phyloP scores from a whole-genome alignment of 1,140 invertebrate species.

The Agrilus planipennis region DNA sequence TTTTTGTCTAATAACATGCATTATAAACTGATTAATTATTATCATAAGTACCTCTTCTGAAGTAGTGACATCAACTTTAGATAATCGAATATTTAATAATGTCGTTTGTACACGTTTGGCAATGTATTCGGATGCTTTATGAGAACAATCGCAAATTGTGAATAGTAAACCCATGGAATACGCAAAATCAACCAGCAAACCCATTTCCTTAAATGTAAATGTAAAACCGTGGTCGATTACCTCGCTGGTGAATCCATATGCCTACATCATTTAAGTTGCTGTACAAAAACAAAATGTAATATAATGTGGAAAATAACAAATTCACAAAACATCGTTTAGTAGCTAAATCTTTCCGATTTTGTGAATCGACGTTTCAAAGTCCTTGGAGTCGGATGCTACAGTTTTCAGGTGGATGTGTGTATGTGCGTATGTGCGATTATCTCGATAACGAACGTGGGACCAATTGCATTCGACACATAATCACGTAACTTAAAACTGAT shows the following conservation, averaged over 20 bases:
- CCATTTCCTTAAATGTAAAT: slow-evolving; percentile 48
- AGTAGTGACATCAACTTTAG: slow-evolving; percentile 38
- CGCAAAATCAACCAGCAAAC: slow-evolving; percentile 44
- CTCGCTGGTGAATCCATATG: slow-evolving; percentile 47
- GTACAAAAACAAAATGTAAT: too few relatives aligned
- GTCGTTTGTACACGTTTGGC: slow-evolving; percentile 39
- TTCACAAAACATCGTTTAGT: too few relatives aligned
- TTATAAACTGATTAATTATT: slow-evolving; percentile 2
- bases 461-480: too few relatives aligned
- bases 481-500: too few relatives aligned
- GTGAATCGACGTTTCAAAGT: too few relatives aligned
- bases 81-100: slow-evolving; percentile 40
- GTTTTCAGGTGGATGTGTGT: too few relatives aligned
- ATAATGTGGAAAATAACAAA: too few relatives aligned
- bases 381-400: too few relatives aligned
- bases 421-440: too few relatives aligned
- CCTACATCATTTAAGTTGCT: too few relatives aligned
- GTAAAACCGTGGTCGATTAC: slow-evolving; percentile 46
- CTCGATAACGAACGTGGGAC: too few relatives aligned
- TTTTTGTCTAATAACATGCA: neutral
- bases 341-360: too few relatives aligned
- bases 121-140: slow-evolving; percentile 44
- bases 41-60: slow-evolving; percentile 38
- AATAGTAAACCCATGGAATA: slow-evolving; percentile 44
- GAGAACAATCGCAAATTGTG: slow-evolving; percentile 47